Evolutionary conservation across 2,113 vertebrate genomes (phyloP).

Genomic region (Toxotes jaculatrix): DNA sequence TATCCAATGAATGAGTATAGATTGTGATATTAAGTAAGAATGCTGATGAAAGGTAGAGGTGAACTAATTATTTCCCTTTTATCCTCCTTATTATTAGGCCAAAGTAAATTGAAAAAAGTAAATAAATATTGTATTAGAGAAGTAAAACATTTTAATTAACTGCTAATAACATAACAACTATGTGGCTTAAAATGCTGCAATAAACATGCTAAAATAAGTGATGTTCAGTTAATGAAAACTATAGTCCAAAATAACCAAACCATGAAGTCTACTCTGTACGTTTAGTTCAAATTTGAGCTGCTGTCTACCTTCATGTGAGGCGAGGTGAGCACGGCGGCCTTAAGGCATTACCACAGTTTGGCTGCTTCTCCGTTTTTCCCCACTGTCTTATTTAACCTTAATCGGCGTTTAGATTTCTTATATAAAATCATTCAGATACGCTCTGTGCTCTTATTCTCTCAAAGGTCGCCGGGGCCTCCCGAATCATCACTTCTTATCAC

Average conservation of each 20-base stretch:
- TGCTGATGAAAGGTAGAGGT: not conserved
- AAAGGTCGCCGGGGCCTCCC: slow-evolving; percentile 17
- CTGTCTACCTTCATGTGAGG: not conserved
- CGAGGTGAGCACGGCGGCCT: not conserved
- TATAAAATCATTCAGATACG: not conserved
- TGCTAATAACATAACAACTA: not conserved
- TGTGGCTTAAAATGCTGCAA: not conserved
- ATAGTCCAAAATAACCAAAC: not conserved
- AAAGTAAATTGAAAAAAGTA: not conserved
- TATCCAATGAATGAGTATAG: not conserved
- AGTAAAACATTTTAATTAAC: not conserved
- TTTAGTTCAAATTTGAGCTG: not conserved
- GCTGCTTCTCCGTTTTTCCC: too few relatives aligned
- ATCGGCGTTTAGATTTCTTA: not conserved
- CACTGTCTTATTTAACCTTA: not conserved
- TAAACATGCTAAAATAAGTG: not conserved
- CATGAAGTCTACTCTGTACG: not conserved
- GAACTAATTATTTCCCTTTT: not conserved
- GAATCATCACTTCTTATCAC: too few relatives aligned
- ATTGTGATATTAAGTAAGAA: not conserved
- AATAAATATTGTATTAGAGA: not conserved
- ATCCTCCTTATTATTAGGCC: not conserved
- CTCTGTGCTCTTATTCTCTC: not conserved
- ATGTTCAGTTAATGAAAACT: not conserved
- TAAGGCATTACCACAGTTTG: not conserved